Percentiles rank a stretch among this genome's conserved stretches.
These are phyloP conservation scores for Takifugu ocellatus DNA, from an alignment of 2,797 vertebrate genomes.

Conservation along the genomic window DNA sequence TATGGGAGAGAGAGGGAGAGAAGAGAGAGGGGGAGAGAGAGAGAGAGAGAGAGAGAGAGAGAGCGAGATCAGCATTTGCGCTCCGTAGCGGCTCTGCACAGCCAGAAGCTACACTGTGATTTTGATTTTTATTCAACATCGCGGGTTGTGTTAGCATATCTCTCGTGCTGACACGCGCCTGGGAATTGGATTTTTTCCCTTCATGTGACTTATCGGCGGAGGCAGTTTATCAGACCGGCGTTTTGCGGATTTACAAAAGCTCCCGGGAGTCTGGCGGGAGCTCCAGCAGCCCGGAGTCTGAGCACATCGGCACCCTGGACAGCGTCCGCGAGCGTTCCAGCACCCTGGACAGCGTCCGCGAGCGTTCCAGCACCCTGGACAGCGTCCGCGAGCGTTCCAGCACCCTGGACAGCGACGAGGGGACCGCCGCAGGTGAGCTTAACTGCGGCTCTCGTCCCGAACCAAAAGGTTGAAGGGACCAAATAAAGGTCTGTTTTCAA, in stretches of 20 bases:
- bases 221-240: conserved; percentile 48
- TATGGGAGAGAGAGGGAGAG: not conserved
- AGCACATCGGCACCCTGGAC: conserved; percentile 31
- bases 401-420: conserved; percentile 5
- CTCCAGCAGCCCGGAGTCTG: conserved; percentile 50
- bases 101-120: conserved; percentile 32
- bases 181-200: conserved; percentile 44
- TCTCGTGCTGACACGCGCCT: conserved; percentile 13
- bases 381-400: conserved; percentile 20
- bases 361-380: conserved; percentile 51
- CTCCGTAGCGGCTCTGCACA: conserved; percentile 50
- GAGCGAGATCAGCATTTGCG: conserved; percentile 23
- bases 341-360: too few species aligned
- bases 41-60: conserved; percentile 8
- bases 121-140: not conserved
- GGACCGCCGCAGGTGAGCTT: conserved; percentile 45
- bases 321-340: not conserved
- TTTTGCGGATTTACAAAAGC: conserved; percentile 70
- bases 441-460: not conserved
- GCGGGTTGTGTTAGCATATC: not conserved
- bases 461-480: not conserved
- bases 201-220: conserved; percentile 44
- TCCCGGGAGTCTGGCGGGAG: conserved; percentile 39
- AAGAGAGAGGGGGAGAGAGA: conserved; percentile 14
- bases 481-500: not conserved